Evolutionary conservation across 2,888 invertebrate genomes (phyloP).

Genomic region (Leptogaster cylindrica): DNA sequence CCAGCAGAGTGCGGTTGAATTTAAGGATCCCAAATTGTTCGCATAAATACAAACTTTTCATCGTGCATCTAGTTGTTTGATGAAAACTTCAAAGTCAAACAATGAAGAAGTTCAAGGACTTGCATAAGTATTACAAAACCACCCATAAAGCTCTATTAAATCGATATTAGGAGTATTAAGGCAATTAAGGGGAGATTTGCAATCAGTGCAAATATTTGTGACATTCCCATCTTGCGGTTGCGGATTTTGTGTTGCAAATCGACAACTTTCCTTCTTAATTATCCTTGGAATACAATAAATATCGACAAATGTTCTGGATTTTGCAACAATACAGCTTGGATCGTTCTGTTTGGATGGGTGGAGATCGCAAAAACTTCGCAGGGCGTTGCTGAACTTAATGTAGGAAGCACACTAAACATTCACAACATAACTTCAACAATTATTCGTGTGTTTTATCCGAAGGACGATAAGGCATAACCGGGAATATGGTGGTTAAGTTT

Average conservation of each 20-base stretch:
- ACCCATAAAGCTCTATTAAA: constrained; percentile 15
- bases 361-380: too few species aligned
- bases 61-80: too few species aligned
- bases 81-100: too few species aligned
- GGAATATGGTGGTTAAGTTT: background rate
- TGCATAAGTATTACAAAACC: background rate
- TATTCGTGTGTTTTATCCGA: background rate
- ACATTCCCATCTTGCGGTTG: background rate
- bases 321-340: too few species aligned
- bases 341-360: too few species aligned
- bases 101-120: constrained; percentile 16
- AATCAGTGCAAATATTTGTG: constrained; percentile 5
- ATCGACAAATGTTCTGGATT: background rate
- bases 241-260: constrained; percentile 6
- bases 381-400: too few species aligned
- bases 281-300: constrained; percentile 11
- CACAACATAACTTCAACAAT: constrained; percentile 17
- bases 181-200: constrained; percentile 13
- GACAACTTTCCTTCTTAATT: background rate
- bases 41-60: too few species aligned
- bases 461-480: background rate
- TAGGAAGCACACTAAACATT: too few species aligned
- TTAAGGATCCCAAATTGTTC: too few species aligned
- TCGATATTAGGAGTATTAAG: constrained; percentile 9
- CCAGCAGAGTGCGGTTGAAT: too few species aligned